phyloP scores from a whole-genome alignment of 2,113 vertebrate species.

The Lathamus discolor region DNA sequence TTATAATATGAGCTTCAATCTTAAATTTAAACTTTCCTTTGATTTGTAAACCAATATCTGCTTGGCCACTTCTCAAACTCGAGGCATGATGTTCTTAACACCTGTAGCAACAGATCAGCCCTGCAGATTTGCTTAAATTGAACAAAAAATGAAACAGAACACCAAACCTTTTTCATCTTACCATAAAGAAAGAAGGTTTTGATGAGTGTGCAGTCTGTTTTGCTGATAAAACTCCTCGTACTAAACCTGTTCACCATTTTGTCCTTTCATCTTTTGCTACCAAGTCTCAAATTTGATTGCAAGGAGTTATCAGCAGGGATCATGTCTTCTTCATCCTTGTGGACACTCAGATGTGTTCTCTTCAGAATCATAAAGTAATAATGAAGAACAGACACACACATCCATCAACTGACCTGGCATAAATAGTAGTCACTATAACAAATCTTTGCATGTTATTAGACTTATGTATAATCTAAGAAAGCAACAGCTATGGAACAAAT shows the following conservation, averaged over 20 bases:
- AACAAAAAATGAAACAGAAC: not conserved
- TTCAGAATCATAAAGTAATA: not conserved
- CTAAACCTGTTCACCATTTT: not conserved
- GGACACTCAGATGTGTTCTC: not conserved
- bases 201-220: not conserved
- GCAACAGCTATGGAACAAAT: not conserved
- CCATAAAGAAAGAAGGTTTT: not conserved
- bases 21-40: not conserved
- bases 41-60: not conserved
- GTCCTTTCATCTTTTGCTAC: not conserved
- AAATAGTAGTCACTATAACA: not conserved
- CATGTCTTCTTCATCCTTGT: not conserved
- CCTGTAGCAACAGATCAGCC: not conserved
- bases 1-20: not conserved
- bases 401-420: not conserved
- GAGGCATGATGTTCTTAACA: not conserved
- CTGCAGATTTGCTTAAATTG: not conserved
- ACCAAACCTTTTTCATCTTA: not conserved
- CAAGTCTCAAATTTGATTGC: not conserved
- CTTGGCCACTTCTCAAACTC: not conserved
- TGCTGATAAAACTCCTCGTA: not conserved
- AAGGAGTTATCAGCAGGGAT: slow-evolving; percentile 4
- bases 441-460: not conserved
- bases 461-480: not conserved
- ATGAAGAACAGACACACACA: not conserved